A percentile compares a stretch with the other conserved stretches of the same genome.
Evolutionary conservation across 1,140 invertebrate species (phyloP).

Genomic region (Leptinotarsa undecemlineata): DNA sequence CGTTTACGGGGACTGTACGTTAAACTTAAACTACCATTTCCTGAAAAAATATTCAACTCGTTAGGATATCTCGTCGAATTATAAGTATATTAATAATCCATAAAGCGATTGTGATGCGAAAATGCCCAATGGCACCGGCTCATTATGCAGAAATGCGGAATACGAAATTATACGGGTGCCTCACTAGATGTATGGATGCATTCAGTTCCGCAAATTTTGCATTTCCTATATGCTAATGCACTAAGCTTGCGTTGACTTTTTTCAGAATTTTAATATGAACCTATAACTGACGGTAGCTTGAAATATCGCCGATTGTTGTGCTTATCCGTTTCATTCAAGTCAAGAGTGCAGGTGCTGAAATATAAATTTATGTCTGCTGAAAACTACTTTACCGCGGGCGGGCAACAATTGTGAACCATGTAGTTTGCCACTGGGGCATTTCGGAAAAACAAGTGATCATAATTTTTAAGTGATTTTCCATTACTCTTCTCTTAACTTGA

Average conservation of each 20-base stretch:
- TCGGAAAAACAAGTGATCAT: too few species aligned
- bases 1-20: too few species aligned
- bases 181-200: conserved; percentile 19
- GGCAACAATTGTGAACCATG: too few species aligned
- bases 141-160: conserved; percentile 21
- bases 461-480: too few species aligned
- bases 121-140: not conserved
- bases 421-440: too few species aligned
- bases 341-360: conserved; percentile 18
- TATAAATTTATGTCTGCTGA: not conserved
- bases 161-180: conserved; percentile 25
- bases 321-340: conserved; percentile 5
- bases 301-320: conserved; percentile 24
- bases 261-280: conserved; percentile 24
- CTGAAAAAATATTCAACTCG: too few species aligned
- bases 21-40: too few species aligned
- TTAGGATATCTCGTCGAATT: too few species aligned
- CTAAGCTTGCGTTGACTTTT: conserved; percentile 2
- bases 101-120: conserved; percentile 1
- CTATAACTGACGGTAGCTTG: conserved; percentile 16
- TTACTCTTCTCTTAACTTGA: too few species aligned
- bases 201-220: conserved; percentile 24
- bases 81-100: not conserved
- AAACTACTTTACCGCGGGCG: not conserved
- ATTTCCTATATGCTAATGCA: conserved; percentile 25